Base-by-base conservation (phyloP, 37 sponge, comb jelly and placozoan species). In the Agelas oroides region DNA sequence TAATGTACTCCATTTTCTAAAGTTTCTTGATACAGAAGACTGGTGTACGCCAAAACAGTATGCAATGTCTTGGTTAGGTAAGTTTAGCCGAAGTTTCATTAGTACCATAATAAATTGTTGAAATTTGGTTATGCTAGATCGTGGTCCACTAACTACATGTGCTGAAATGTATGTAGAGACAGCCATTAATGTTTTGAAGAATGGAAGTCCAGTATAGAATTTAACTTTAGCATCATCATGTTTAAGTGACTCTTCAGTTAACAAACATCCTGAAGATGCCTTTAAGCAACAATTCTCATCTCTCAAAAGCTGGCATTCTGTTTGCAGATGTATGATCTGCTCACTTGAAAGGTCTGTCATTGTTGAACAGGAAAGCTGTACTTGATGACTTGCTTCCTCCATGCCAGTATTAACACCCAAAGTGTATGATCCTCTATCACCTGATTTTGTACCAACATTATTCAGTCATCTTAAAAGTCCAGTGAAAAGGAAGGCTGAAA, bases 401-500 rank as follows among this genome's bases (percentile, higher is more conserved):
- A n/a, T n/a, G n/a, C n/a, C n/a, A n/a, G n/a, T n/a, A n/a, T n/a
- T n/a, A n/a, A n/a, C n/a, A n/a, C 57, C 27, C 70, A 12, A 80
- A 39, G n/a, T 68, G 25, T 28, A 87, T 53, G 84, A 91, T 28
- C 57, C 54, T 3, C 28, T 25, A 68, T 69, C 81, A 52, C 55
- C 81, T 46, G 81, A 15, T n/a, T 21, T 52, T 67, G 36, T 80
- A 30, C 40, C 81, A 54, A 11, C 6, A 21, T 84, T 69, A 31
- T 78, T 79, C 6, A 60, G 75, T 61, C 70, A 73, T 74, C 68
- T 79, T n/a, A n/a, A n/a, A n/a, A n/a, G n/a, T n/a, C n/a, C n/a
- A n/a, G n/a, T n/a, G n/a, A n/a, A n/a, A n/a, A n/a, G n/a, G n/a
- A n/a, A n/a, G n/a, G n/a, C 59, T 79, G n/a, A n/a, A n/a, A n/a